Percentiles rank a stretch among this genome's conserved stretches.
These are phyloP conservation scores for Macrocentrus cingulum DNA, from an alignment of 1,140 invertebrate species.

Conservation along the genomic window DNA sequence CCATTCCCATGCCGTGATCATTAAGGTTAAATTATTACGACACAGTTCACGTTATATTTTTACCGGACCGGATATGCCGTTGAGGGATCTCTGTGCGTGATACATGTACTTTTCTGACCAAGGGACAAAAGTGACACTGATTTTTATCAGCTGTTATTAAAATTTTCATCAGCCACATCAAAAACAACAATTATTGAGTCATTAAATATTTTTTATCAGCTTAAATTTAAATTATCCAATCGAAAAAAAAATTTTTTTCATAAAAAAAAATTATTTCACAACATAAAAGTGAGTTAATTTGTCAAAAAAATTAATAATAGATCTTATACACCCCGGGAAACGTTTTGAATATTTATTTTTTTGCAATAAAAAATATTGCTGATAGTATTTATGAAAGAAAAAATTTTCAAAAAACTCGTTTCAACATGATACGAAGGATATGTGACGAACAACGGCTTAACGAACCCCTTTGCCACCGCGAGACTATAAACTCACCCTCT, in stretches of 20 bases:
- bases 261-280: too few relatives aligned
- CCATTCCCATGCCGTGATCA: not conserved
- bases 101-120: not conserved
- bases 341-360: too few relatives aligned
- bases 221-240: too few relatives aligned
- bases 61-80: not conserved
- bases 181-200: not conserved
- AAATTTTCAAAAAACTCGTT: too few relatives aligned
- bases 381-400: too few relatives aligned
- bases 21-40: constrained; percentile 5
- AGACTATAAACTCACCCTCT: constrained; percentile 16
- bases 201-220: too few relatives aligned
- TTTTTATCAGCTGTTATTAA: not conserved
- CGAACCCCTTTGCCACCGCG: constrained; percentile 7
- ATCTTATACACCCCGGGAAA: not conserved
- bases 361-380: too few relatives aligned
- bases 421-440: not conserved
- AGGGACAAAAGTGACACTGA: not conserved
- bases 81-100: not conserved
- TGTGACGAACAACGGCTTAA: constrained; percentile 19
- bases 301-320: too few relatives aligned
- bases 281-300: too few relatives aligned
- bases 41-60: not conserved
- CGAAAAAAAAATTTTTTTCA: too few relatives aligned
- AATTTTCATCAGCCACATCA: not conserved